A percentile compares a stretch with the other conserved stretches of the same genome.
Evolutionary conservation across 2,888 invertebrate genomes (phyloP).

Genomic region (Rugalucina vietnamica): DNA sequence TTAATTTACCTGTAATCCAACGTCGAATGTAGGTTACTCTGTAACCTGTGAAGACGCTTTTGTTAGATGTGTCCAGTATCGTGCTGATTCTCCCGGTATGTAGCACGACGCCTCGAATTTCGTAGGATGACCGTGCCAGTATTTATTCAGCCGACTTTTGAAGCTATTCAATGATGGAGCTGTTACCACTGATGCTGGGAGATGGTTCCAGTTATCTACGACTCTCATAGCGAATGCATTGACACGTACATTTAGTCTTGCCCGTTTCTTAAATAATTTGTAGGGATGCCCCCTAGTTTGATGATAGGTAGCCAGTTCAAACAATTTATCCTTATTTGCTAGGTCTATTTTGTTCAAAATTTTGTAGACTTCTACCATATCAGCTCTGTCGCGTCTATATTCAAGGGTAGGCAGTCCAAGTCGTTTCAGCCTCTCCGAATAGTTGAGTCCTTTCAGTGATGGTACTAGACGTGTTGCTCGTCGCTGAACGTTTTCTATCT

Average conservation of each 20-base stretch:
- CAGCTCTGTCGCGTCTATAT: slow-evolving; percentile 18
- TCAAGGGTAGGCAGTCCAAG: slow-evolving; percentile 16
- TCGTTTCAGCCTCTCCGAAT: neutral
- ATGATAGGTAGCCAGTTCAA: neutral
- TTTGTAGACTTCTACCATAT: slow-evolving; percentile 21
- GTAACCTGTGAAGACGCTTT: too few relatives aligned
- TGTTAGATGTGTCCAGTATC: too few relatives aligned
- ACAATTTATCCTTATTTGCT: neutral
- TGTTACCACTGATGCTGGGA: neutral
- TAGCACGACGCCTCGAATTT: neutral
- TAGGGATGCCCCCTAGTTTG: neutral
- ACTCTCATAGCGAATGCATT: slow-evolving; percentile 1
- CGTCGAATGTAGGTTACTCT: too few relatives aligned
- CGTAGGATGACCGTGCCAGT: neutral
- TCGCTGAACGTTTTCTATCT: slow-evolving; percentile 28
- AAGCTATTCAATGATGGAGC: neutral
- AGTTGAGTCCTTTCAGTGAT: neutral
- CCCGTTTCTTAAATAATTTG: neutral
- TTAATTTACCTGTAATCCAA: too few relatives aligned
- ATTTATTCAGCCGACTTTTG: neutral
- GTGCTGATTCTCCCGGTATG: neutral
- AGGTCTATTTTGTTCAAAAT: neutral
- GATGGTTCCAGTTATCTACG: neutral
- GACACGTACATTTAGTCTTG: neutral
- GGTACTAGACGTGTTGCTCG: neutral